Conservation (phyloP, 2,113 vertebrate genomes). For the Regulus satrapa region DNA sequence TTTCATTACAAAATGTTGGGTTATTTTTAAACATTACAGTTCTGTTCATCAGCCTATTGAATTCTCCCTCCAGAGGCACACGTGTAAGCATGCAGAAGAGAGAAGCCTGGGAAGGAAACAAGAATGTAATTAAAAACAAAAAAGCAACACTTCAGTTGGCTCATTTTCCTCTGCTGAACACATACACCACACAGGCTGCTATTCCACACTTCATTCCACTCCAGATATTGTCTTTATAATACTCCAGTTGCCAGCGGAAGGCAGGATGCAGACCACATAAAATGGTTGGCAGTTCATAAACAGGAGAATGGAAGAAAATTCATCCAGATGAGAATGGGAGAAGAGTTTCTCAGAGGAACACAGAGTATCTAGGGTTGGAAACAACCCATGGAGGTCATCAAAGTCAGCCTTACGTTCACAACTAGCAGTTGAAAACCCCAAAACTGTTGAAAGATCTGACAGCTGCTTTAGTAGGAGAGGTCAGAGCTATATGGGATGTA, state of each 20-base stretch:
- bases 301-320: background rate
- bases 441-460: background rate
- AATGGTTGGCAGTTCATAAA: constrained; percentile 45
- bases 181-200: constrained; percentile 51
- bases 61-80: constrained; percentile 20
- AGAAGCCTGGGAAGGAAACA: constrained; percentile 62
- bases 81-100: constrained; percentile 4
- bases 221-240: constrained; percentile 46
- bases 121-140: constrained; percentile 67
- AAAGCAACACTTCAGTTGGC: constrained; percentile 54
- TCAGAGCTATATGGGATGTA: background rate
- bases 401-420: background rate
- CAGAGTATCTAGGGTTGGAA: background rate
- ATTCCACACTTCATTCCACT: constrained; percentile 1
- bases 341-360: background rate
- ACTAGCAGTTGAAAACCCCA: background rate
- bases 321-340: background rate
- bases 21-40: constrained; percentile 55
- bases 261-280: constrained; percentile 53
- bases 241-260: constrained; percentile 18
- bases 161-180: constrained; percentile 15
- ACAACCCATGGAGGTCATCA: background rate
- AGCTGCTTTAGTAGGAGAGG: background rate
- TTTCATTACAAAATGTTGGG: background rate
- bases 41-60: constrained; percentile 26